Evolutionary conservation across 2,888 invertebrate genomes (phyloP).

Genomic region (Syrista parreyssii): DNA sequence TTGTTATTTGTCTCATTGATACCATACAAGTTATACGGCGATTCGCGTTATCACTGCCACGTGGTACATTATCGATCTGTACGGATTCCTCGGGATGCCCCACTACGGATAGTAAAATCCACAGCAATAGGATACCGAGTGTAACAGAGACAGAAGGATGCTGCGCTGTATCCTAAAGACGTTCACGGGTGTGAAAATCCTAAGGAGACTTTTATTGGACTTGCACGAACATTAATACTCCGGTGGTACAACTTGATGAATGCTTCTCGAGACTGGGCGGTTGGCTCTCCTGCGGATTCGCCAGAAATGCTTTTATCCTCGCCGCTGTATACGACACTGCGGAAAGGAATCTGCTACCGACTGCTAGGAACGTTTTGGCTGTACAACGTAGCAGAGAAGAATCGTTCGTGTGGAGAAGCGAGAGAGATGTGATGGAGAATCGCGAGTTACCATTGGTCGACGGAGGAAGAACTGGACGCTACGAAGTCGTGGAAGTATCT

Average conservation of each 20-base stretch:
- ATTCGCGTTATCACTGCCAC: neutral
- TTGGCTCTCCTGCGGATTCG: neutral
- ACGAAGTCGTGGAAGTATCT: neutral
- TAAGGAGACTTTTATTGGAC: neutral
- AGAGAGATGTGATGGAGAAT: neutral
- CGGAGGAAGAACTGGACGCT: neutral
- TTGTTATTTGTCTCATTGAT: neutral
- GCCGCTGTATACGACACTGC: neutral
- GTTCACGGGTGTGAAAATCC: neutral
- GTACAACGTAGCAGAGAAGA: neutral
- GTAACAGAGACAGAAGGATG: neutral
- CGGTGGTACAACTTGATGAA: neutral
- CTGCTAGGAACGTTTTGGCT: neutral
- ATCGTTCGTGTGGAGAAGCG: neutral
- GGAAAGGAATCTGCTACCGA: neutral
- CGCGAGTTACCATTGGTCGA: neutral
- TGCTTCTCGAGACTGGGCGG: neutral
- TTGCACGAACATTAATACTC: neutral
- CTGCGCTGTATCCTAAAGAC: neutral
- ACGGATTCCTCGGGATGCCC: neutral
- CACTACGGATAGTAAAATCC: neutral
- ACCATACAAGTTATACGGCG: neutral
- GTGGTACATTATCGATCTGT: neutral
- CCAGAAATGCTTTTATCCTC: neutral
- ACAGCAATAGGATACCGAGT: neutral